Base-by-base conservation (phyloP, 2,888 invertebrate genomes). In the Tanytarsus gracilentus region DNA sequence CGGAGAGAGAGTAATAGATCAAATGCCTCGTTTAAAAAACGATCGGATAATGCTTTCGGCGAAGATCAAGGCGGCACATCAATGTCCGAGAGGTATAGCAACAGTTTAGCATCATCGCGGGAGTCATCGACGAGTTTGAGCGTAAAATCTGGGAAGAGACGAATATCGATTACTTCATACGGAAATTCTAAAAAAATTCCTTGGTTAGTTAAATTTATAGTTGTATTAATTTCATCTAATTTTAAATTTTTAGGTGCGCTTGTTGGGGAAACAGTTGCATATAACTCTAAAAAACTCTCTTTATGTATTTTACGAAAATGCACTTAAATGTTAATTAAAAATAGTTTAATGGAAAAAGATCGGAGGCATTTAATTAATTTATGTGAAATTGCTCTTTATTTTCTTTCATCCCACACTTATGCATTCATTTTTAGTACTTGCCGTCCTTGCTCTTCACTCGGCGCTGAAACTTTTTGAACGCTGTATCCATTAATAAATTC, bases 401-500 rank as follows among this genome's bases (percentile, higher is more conserved):
- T n/a, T n/a, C n/a, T n/a, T n/a, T n/a, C n/a, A n/a, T n/a, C n/a
- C n/a, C n/a, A n/a, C n/a, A n/a, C n/a, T n/a, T n/a, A n/a, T n/a
- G n/a, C n/a, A 18, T 44, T 18, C 21, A 44, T 23, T 44, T 23
- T 44, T 44, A 23, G 18, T 23, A 1, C 23, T 44, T 44, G 16
- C 16, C 16, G 23, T 11, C 71, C 68, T 82, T 83, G 62, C 86
- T 75, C 65, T 85, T 84, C 70, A 91, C 91, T 94, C 94, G 95
- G 52, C 85, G 77, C 44, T 81, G 86, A 76, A 86, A 95, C 69
- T 93, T 94, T 63, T 84, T 79, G 71, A 87, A 89, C 9, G 94
- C 91, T 1, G 88, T 83, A 69, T 86, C 86, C 65, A 96, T 77
- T 74, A 95, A 79, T 69, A 88, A 86, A 73, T 93, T 90, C 69